Base-by-base conservation (phyloP, 1,140 invertebrate species). In the Condylostylus longicornis region DNA sequence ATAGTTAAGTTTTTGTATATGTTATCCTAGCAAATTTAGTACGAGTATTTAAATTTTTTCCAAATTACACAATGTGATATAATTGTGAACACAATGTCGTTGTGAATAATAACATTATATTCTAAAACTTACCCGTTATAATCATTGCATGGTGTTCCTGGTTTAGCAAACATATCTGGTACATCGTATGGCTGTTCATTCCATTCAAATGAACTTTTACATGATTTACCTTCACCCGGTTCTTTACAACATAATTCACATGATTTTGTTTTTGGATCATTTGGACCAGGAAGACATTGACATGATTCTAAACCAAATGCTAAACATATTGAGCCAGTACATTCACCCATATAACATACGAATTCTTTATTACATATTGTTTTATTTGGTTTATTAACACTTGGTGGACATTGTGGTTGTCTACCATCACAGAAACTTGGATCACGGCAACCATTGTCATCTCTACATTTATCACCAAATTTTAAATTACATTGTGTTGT, bases 131-230 rank as follows among this genome's bases (percentile, higher is more conserved):
- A 71, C 45, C 94, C 95, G 54, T 89, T 89, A 63, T 95, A 98
- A 60, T 98, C 87, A 60, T 98, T 94, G 61, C 95, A 98, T 0
- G 94, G 93, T 18, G 87, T 89, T 31, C 86, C 84, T 0, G 86
- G 86, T 54, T 91, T 94, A n/a, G 84, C 80, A 62, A 77, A 87
- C 75, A 90, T 83, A 50, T 89, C 82, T 1, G 88, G 88, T 45
- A 93, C 81, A 62, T 91, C 84, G 54, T 80, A 88, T 0, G 86
- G 85, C 21, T 75, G 66, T 18, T 75, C 72, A 56, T 91, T 91
- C 85, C 86, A 91, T 45, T 82, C 75, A 61, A 88, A 90, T 13
- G 85, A 89, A 22, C 86, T 93, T 39, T 82, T 75, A 58, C 71
- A 82, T 1, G 77, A 74, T 47, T 78, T 74, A 53, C 77, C 76